Percentiles rank a stretch among this genome's conserved stretches.
These are phyloP conservation scores for Gymnobelideus leadbeateri DNA, from an alignment of 2,113 vertebrate species.

Conservation along the genomic window DNA sequence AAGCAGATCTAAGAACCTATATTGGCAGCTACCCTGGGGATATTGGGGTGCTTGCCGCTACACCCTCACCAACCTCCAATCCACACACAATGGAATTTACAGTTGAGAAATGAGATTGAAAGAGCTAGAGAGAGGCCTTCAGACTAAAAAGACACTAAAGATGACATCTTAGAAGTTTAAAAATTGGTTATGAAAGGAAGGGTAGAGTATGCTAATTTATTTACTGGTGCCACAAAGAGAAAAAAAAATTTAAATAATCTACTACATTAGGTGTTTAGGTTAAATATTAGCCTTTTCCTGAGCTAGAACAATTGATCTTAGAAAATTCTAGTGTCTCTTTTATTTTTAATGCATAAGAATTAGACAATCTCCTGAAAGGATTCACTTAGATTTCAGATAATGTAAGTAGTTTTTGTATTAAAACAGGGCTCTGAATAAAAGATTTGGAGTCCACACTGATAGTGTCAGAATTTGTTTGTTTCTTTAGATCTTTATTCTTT, in stretches of 20 bases:
- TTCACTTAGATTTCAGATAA: not conserved
- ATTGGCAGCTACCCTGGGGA: too few species aligned
- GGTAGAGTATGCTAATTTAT: not conserved
- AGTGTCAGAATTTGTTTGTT: not conserved
- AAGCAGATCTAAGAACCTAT: too few species aligned
- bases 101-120: rapidly evolving
- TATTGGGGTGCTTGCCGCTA: too few species aligned
- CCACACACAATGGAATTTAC: rapidly evolving
- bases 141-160: not conserved
- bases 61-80: rapidly evolving
- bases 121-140: not conserved
- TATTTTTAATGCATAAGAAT: rapidly evolving
- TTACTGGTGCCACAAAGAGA: not conserved
- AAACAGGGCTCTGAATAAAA: not conserved
- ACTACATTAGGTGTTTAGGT: not conserved
- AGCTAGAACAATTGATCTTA: not conserved
- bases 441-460: not conserved
- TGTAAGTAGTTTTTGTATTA: not conserved
- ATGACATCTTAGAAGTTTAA: rapidly evolving
- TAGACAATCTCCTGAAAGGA: not conserved
- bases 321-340: not conserved
- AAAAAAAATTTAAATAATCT: too few species aligned
- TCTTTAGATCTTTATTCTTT: not conserved
- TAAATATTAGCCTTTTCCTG: rapidly evolving
- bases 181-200: rapidly evolving